Evolutionary conservation across 1,140 invertebrate genomes (phyloP).

Genomic region (Ericerus pela): DNA sequence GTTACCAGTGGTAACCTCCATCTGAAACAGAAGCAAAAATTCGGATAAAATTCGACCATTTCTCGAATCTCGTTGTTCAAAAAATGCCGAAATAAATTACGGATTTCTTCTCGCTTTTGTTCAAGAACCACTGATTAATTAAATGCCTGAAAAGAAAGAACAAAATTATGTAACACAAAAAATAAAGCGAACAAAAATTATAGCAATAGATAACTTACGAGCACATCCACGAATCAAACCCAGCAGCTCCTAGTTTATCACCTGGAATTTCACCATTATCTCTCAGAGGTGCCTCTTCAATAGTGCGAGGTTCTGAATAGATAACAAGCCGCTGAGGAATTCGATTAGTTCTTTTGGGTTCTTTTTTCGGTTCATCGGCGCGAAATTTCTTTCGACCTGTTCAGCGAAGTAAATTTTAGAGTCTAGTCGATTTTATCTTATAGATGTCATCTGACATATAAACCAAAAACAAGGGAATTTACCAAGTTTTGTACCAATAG

Average conservation of each 20-base stretch:
- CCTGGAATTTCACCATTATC: conserved; percentile 51
- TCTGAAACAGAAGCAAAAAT: too few species aligned
- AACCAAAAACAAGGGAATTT: conserved; percentile 29
- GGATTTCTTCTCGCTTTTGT: conserved; percentile 12
- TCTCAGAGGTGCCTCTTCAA: conserved; percentile 32
- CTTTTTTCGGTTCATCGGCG: background rate
- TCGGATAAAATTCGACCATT: too few species aligned
- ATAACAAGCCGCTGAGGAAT: background rate
- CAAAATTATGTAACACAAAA: too few species aligned
- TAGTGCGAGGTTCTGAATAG: conserved; percentile 27
- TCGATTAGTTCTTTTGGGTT: conserved; percentile 4
- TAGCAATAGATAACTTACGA: conserved; percentile 28
- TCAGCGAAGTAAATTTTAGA: background rate
- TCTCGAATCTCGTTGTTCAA: too few species aligned
- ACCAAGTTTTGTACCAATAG: conserved; percentile 48
- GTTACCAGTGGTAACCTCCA: too few species aligned
- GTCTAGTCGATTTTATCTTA: background rate
- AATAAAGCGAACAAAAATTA: conserved; percentile 5
- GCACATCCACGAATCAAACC: conserved; percentile 52
- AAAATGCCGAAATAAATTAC: too few species aligned
- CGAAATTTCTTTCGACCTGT: conserved; percentile 16
- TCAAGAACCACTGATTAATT: conserved; percentile 50
- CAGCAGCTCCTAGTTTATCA: conserved; percentile 52
- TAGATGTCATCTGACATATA: too few species aligned
- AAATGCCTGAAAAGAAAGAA: conserved; percentile 34